Evolutionary conservation across 2,797 vertebrate species (phyloP).

Genomic region (Sphenodon punctatus): DNA sequence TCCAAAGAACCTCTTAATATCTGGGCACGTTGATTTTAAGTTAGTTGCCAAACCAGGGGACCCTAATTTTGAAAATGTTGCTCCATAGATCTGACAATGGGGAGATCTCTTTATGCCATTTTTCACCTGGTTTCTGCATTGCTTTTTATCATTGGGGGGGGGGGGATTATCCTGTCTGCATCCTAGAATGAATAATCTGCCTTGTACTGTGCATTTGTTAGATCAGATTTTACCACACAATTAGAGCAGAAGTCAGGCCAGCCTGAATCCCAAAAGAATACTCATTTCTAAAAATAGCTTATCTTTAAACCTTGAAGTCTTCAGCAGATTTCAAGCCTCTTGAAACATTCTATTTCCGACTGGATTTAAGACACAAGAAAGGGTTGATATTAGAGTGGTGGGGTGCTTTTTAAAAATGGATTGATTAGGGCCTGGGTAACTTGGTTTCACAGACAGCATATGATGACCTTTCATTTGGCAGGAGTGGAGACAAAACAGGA

Average conservation of each 20-base stretch:
- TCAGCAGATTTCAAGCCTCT: not conserved
- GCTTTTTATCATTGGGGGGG: not conserved
- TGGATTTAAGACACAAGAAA: not conserved
- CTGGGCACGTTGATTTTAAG: no score
- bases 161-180: not conserved
- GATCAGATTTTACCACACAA: not conserved
- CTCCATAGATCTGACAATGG: not conserved
- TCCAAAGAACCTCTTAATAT: no score
- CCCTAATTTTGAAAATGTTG: not conserved
- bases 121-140: not conserved
- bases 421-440: not conserved
- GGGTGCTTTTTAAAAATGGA: not conserved
- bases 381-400: not conserved
- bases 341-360: not conserved
- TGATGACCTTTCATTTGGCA: not conserved
- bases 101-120: not conserved
- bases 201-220: not conserved
- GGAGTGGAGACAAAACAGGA: not conserved
- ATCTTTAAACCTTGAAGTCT: not conserved
- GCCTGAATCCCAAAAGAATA: not conserved
- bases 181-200: not conserved
- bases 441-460: not conserved
- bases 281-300: not conserved
- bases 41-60: not conserved
- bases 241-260: not conserved